Evolutionary conservation across 1,140 invertebrate species (phyloP), one percentile per base, ranked within the genome.

Genomic region (Sycobia sp.): DNA sequence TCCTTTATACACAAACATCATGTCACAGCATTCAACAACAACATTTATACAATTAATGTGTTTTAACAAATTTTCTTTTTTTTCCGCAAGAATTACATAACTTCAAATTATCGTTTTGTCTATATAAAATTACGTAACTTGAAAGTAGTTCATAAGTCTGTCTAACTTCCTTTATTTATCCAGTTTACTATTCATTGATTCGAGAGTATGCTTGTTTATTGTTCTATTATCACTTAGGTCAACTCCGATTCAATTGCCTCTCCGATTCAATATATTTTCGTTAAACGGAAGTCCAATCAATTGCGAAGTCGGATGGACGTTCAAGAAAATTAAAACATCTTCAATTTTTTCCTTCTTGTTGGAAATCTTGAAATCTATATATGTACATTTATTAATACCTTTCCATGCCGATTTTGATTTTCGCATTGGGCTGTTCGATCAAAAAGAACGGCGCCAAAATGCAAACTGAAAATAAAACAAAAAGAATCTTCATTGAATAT

Each of bases 391-490:
- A 1, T 70, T 59, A 71, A 32, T 47, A 25, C 65, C 69, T 70
- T 41, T 59, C 61, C 29, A 41, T 34, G 16, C 64, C 51, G 14
- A 25, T n/a, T 23, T 66, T 65, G 5, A 53, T n/a, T 38, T 43
- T 60, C 54, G 69, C 62, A n/a, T 65, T 11, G 14, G 68, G 38
- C 51, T 71, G 67, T 50, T 66, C 70, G 2, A 69, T 71, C 20
- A 70, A 57, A 20, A 72, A 66, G 16, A 78, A 51, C 4, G 69
- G 65, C 41, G 73, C 7, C 22, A 70, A 54, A n/a, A 69, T 27
- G 38, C 75, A 78, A 0, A 54, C 64, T 71, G 57, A 69, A 64
- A 47, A 67, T 11, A 53, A 59, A 59, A 32, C n/a, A n/a, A n/a
- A n/a, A 58, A 22, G 43, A 38, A 9, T 10, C 53, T 55, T 67